Conservation (phyloP, 2,113 vertebrate genomes). For the Dascyllus trimaculatus region DNA sequence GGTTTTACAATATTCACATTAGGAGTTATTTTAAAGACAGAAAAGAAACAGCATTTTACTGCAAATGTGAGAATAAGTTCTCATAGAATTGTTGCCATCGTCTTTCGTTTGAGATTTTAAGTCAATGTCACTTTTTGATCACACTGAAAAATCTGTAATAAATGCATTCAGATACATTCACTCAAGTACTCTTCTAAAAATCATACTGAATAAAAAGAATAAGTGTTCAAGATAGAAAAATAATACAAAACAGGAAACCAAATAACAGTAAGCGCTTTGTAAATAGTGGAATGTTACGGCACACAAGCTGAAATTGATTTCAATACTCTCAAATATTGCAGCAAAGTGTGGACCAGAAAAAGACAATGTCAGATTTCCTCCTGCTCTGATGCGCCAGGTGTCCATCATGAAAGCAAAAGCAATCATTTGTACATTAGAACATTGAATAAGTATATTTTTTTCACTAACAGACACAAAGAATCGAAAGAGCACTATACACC, state of each 20-base stretch:
- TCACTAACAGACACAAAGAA: constrained; percentile 14
- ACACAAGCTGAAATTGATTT: constrained; percentile 7
- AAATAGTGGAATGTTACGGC: background rate
- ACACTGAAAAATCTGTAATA: too few species aligned
- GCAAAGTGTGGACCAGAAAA: background rate
- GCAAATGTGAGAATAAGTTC: background rate
- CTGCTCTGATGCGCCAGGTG: background rate
- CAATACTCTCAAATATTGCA: constrained; percentile 5
- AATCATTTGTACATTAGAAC: constrained; percentile 33
- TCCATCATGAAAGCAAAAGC: constrained; percentile 13
- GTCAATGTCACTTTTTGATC: background rate
- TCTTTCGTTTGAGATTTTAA: background rate
- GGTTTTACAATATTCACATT: background rate
- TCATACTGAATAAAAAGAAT: background rate
- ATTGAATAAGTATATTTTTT: background rate
- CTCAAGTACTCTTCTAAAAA: background rate
- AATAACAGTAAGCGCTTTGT: background rate
- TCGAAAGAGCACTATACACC: constrained; percentile 15
- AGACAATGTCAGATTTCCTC: background rate
- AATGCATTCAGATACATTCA: background rate
- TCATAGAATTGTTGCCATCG: background rate
- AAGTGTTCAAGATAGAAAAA: background rate
- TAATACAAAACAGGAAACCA: background rate
- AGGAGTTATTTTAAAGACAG: background rate
- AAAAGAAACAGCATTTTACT: background rate